Evolutionary conservation across 2,888 invertebrate genomes (phyloP).

Genomic region (Hedychridium roseum): DNA sequence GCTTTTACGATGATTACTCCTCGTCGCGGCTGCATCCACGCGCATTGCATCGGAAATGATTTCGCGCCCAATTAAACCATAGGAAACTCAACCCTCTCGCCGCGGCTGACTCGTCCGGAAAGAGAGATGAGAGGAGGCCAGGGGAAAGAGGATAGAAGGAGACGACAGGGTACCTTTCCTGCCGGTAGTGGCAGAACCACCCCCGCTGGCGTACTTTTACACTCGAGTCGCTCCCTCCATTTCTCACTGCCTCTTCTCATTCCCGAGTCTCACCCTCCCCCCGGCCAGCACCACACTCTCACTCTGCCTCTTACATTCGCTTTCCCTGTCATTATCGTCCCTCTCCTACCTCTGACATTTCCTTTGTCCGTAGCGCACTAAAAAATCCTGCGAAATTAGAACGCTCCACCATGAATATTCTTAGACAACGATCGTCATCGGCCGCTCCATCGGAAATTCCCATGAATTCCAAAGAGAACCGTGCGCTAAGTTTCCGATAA

Average conservation of each 20-base stretch:
- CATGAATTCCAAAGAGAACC: too few relatives aligned
- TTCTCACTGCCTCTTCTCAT: slow-evolving; percentile 24
- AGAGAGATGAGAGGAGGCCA: too few relatives aligned
- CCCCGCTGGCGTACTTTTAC: slow-evolving; percentile 49
- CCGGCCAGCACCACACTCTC: slow-evolving; percentile 24
- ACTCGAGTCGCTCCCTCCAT: slow-evolving; percentile 45
- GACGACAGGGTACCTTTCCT: slow-evolving; percentile 18
- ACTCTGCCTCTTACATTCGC: slow-evolving; percentile 9
- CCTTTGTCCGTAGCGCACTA: too few relatives aligned
- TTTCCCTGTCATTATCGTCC: neutral
- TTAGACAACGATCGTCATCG: too few relatives aligned
- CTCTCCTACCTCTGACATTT: too few relatives aligned
- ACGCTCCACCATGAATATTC: too few relatives aligned
- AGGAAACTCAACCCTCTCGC: slow-evolving; percentile 53
- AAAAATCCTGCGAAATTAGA: too few relatives aligned
- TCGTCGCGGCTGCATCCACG: slow-evolving; percentile 53
- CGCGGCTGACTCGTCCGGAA: slow-evolving; percentile 23
- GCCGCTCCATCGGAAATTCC: too few relatives aligned
- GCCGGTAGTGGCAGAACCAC: slow-evolving; percentile 26
- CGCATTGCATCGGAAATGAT: slow-evolving; percentile 62
- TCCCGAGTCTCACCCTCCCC: too few relatives aligned
- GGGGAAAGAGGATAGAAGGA: neutral
- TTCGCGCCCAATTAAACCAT: slow-evolving; percentile 63
- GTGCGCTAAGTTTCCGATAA: too few relatives aligned
- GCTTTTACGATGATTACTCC: slow-evolving; percentile 62